A percentile compares a stretch with the other conserved stretches of the same genome.
Evolutionary conservation across 2,113 vertebrate genomes (phyloP).

Genomic region (Brachyhypopomus occidentalis): DNA sequence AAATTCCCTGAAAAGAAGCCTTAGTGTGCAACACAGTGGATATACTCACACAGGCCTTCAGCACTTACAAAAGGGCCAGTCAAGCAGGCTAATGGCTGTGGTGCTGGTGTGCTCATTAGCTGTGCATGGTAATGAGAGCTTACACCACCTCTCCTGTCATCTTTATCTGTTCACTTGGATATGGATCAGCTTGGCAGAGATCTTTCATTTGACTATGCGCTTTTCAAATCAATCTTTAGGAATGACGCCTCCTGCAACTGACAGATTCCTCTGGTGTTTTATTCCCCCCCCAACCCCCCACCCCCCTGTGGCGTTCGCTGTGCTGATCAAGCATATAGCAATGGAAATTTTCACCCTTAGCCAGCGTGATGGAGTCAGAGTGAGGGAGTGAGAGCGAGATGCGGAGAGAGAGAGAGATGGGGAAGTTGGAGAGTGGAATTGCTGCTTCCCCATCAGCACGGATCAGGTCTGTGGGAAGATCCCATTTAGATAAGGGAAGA

Average conservation of each 20-base stretch:
- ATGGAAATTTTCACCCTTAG: constrained; percentile 24
- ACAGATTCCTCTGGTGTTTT: not conserved
- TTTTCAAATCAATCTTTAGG: constrained; percentile 22
- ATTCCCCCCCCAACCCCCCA: not conserved
- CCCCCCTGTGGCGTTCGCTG: not conserved
- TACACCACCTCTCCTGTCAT: constrained; percentile 59
- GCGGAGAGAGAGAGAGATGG: constrained; percentile 55
- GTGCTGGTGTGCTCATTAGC: constrained; percentile 67
- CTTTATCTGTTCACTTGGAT: constrained; percentile 63
- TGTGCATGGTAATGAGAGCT: constrained; percentile 56
- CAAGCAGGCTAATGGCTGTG: constrained; percentile 64
- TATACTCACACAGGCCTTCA: constrained; percentile 39
- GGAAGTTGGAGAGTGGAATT: constrained; percentile 45
- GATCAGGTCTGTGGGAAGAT: constrained; percentile 56
- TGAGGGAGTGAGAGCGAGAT: constrained; percentile 42
- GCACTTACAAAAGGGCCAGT: constrained; percentile 64
- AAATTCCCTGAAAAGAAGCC: constrained; percentile 9
- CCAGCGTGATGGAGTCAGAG: constrained; percentile 41
- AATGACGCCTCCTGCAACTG: constrained; percentile 1
- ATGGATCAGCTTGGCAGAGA: constrained; percentile 66
- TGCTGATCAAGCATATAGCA: constrained; percentile 36
- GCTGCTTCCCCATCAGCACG: constrained; percentile 44
- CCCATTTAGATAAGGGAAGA: constrained; percentile 63
- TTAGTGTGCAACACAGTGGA: constrained; percentile 34
- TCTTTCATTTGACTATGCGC: constrained; percentile 53